Conservation (phyloP, 2,797 vertebrate genomes). For the Columba guinea region DNA sequence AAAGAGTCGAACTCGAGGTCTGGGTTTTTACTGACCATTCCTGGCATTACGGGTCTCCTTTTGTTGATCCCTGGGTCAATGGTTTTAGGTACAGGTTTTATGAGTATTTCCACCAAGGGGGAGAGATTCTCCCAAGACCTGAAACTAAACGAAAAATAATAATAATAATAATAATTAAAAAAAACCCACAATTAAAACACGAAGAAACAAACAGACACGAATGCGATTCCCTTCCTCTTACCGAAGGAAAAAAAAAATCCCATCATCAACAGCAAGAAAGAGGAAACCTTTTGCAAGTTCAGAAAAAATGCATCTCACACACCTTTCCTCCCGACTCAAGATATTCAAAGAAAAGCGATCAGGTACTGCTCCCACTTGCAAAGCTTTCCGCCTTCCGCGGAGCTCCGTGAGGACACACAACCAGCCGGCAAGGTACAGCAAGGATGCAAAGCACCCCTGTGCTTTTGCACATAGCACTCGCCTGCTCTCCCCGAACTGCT, state of each 20-base stretch:
- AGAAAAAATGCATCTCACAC: neutral
- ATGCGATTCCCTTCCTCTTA: neutral
- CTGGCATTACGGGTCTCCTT: conserved; percentile 84
- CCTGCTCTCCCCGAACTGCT: neutral
- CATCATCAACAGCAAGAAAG: neutral
- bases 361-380: neutral
- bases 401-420: neutral
- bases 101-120: conserved; percentile 13
- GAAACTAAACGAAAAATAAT: neutral
- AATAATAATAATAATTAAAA: neutral
- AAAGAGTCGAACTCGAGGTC: conserved; percentile 98
- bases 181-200: neutral
- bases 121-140: conserved; percentile 25
- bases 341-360: neutral
- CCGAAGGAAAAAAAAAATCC: neutral
- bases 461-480: conserved; percentile 5
- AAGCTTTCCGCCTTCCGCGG: neutral
- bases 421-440: neutral
- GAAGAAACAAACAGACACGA: neutral
- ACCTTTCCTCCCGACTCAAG: conserved; percentile 8
- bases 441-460: neutral
- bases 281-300: neutral
- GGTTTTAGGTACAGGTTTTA: neutral
- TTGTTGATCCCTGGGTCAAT: neutral
- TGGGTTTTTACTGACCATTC: conserved; percentile 91